phyloP scores from a whole-genome alignment of 2,113 vertebrate genomes.

The Burhinus bistriatus region DNA sequence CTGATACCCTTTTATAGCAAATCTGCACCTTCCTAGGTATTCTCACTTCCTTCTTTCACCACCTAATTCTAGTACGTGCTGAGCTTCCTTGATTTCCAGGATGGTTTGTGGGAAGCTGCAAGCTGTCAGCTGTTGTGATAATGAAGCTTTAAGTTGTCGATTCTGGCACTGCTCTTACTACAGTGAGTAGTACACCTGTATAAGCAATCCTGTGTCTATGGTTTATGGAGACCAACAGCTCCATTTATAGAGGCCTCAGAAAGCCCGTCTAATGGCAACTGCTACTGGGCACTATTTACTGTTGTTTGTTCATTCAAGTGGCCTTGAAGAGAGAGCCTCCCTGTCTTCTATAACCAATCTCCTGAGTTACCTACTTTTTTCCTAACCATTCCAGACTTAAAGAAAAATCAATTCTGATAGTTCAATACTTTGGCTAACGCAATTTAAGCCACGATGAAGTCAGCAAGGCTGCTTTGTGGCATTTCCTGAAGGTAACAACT shows the following conservation, averaged over 20 bases:
- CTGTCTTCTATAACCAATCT: background rate
- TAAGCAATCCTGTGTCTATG: background rate
- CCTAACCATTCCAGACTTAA: background rate
- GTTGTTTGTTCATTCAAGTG: background rate
- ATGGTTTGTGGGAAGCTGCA: slow-evolving; percentile 42
- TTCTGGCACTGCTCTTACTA: slow-evolving; percentile 50
- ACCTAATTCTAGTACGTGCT: background rate
- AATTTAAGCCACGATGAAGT: slow-evolving; percentile 13
- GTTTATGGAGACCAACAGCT: background rate
- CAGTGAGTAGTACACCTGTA: slow-evolving; percentile 18
- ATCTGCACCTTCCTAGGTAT: slow-evolving; percentile 30
- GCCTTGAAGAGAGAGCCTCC: background rate
- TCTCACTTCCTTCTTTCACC: slow-evolving; percentile 7
- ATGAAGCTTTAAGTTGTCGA: slow-evolving; percentile 32
- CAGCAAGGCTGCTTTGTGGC: background rate
- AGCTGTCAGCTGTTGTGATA: slow-evolving; percentile 54
- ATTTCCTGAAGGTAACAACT: slow-evolving; percentile 32
- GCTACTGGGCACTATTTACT: background rate
- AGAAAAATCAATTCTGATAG: slow-evolving; percentile 27
- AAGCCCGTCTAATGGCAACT: background rate
- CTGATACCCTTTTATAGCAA: slow-evolving; percentile 17
- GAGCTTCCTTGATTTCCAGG: slow-evolving; percentile 38
- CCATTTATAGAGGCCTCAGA: background rate
- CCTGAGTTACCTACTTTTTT: background rate
- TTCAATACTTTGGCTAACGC: background rate